Evolutionary conservation across 2,113 vertebrate genomes (phyloP).

Genomic region (cat (Felis catus)): F.catus_Fca126_mat1.0 CM031420.1:43391501-43392000

Average conservation of each 20-base stretch:
- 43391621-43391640: neutral
- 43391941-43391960: neutral
- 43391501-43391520: neutral
- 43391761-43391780: neutral
- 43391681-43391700: neutral
- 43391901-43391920: neutral
- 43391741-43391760: neutral
- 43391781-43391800: neutral
- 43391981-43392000: fast-evolving
- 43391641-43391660: neutral
- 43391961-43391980: neutral
- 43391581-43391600: neutral
- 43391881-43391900: neutral
- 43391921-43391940: neutral
- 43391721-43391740: neutral
- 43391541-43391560: neutral
- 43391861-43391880: neutral
- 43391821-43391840: neutral
- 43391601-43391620: neutral
- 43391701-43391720: neutral
- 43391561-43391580: neutral
- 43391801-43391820: neutral
- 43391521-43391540: neutral
- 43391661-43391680: neutral
- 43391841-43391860: neutral